Evolutionary conservation across 2,113 vertebrate genomes (phyloP), one percentile per base, ranked within the genome.

Genomic region (Ardeotis arabs): DNA sequence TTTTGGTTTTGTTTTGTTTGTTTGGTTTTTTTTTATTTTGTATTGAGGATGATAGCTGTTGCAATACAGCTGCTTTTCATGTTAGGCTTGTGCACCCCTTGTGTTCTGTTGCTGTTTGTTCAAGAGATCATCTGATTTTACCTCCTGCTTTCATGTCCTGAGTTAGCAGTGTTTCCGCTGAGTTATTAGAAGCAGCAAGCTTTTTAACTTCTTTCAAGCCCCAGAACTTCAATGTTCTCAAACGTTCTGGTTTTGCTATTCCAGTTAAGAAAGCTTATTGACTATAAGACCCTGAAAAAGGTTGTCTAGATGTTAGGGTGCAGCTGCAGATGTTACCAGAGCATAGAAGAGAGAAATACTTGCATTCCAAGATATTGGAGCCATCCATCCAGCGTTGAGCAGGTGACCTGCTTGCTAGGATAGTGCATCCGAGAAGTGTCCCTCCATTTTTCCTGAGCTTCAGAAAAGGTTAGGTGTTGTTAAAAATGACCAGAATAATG

Each of bases 341-440:
- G 67, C 35, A 64, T 59, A 59, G 39, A 45, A 52, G n/a, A 83
- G 33, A 79, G 17, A 64, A 83, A 11, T 47, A 27, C 14, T n/a
- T 33, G 14, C n/a, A 2, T 37, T 70, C 8, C 4, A 12, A 33
- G n/a, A 35, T 25, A 7, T 1, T 28, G 67, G 18, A 79, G 31
- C 27, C 0, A 1, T 37, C 29, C 7, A 0, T 39, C 33, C 56
- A 20, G 4, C 5, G 6, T 4, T 31, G 44, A 59, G 39, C 47
- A 44, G 17, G 16, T 45, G 33, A 67, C 9, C 41, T 33, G 11
- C 55, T 62, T 72, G 49, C 37, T 55, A 41, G 53, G 44, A 20
- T 17, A 62, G 17, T 13, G 29, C 6, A 6, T 37, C 49, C 37
- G 59, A 41, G 25, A 88, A 45, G 13, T 52, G 28, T 29, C 7